Percentiles rank a stretch among this genome's conserved stretches.
These are phyloP conservation scores for Tympanoctomys barrerae DNA, from an alignment of 2,797 vertebrate species.

Conservation along the genomic window DNA sequence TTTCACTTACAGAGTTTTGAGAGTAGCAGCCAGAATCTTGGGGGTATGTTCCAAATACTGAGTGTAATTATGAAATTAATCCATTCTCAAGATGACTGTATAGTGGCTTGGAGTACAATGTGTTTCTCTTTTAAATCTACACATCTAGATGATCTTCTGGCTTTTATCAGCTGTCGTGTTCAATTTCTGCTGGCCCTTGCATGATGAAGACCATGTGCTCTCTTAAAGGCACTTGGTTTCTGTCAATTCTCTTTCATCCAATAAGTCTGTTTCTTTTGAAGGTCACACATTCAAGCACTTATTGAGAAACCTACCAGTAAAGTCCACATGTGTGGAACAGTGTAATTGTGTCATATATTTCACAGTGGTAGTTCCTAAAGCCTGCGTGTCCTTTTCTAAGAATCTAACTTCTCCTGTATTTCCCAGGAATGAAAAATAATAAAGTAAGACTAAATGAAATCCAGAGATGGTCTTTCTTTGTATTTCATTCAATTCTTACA, in stretches of 20 bases:
- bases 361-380: background rate
- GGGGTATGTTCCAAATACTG: conserved; percentile 60
- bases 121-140: conserved; percentile 72
- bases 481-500: conserved; percentile 1
- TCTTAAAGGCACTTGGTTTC: conserved; percentile 75
- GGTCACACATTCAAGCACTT: conserved; percentile 69
- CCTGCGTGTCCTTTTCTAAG: background rate
- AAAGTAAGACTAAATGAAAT: background rate
- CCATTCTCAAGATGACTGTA: conserved; percentile 65
- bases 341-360: conserved; percentile 38
- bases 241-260: conserved; percentile 77
- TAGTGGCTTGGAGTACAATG: conserved; percentile 41
- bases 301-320: conserved; percentile 24
- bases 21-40: conserved; percentile 45
- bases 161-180: conserved; percentile 80
- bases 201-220: conserved; percentile 74
- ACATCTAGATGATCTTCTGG: conserved; percentile 67
- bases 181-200: conserved; percentile 70
- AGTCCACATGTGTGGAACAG: conserved; percentile 39
- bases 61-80: conserved; percentile 67
- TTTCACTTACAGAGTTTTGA: conserved; percentile 48
- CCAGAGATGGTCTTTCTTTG: background rate
- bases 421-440: background rate
- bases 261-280: conserved; percentile 67
- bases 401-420: background rate